Evolutionary conservation across 2,797 vertebrate species (phyloP).

Genomic region (Typhlichthys eigenmanni): DNA sequence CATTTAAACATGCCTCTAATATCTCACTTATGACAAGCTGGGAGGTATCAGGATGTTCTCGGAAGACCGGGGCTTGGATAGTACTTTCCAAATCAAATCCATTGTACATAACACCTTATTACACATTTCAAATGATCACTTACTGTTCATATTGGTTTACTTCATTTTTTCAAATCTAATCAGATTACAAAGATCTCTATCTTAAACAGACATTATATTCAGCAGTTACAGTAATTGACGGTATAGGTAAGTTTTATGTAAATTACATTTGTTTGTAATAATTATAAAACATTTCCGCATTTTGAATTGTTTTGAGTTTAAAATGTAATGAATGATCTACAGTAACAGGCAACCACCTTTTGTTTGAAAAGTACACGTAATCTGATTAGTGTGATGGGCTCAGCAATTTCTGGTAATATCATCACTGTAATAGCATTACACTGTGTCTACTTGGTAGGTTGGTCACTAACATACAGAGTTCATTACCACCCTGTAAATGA

Average conservation of each 20-base stretch:
- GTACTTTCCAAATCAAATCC: conserved; percentile 27
- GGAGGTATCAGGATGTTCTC: conserved; percentile 12
- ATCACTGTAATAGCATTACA: neutral
- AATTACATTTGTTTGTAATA: neutral
- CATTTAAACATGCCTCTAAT: conserved; percentile 7
- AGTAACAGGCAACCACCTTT: neutral
- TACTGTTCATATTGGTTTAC: conserved; percentile 7
- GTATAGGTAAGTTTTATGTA: too few species aligned
- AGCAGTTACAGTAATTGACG: too few species aligned
- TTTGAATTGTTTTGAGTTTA: neutral
- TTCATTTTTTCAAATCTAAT: neutral
- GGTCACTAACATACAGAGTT: too few species aligned
- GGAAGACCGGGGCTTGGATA: conserved; percentile 5
- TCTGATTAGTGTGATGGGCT: neutral
- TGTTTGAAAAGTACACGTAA: neutral
- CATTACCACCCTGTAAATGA: neutral
- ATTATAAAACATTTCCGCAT: neutral
- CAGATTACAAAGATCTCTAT: neutral
- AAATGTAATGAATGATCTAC: too few species aligned
- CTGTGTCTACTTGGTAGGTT: too few species aligned
- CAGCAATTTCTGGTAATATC: neutral
- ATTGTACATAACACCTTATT: conserved; percentile 10
- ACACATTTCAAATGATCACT: conserved; percentile 12
- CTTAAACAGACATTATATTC: conserved; percentile 9
- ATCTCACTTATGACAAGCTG: conserved; percentile 2